Evolutionary conservation across 2,888 invertebrate species (phyloP).

Genomic region (Alentia gelatinosa): DNA sequence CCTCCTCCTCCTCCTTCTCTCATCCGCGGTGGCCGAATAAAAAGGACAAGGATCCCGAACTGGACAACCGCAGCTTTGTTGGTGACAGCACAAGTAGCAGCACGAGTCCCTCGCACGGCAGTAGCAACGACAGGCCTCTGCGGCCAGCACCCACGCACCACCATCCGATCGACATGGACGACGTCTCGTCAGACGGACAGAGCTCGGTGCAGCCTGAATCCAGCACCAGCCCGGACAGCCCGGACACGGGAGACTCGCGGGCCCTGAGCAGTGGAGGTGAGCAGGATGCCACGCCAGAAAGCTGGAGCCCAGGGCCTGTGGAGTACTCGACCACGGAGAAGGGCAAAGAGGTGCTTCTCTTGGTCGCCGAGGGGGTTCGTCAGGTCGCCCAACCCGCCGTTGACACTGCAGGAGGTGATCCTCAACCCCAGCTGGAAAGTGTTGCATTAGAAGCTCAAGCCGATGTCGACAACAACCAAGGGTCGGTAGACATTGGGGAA

Average conservation of each 20-base stretch:
- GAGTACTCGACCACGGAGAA: not conserved
- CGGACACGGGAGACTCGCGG: slow-evolving; percentile 24
- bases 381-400: not conserved
- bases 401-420: not conserved
- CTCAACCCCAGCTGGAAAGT: not conserved
- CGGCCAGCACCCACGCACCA: not conserved
- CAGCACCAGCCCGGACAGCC: slow-evolving; percentile 11
- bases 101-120: slow-evolving; percentile 20
- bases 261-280: slow-evolving; percentile 41
- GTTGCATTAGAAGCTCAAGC: not conserved
- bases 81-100: slow-evolving; percentile 27
- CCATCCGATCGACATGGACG: not conserved
- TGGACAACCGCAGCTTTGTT: not conserved
- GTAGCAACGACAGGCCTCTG: not conserved
- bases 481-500: not conserved
- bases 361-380: not conserved
- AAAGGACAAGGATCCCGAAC: not conserved
- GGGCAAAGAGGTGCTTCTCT: not conserved
- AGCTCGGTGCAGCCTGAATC: slow-evolving; percentile 42
- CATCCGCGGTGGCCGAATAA: not conserved
- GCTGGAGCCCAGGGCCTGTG: slow-evolving; percentile 42
- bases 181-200: slow-evolving; percentile 14
- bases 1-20: too few relatives aligned
- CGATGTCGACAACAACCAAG: not conserved
- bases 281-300: slow-evolving; percentile 19